Percentiles rank a stretch among this genome's conserved stretches.
phyloP scores from a whole-genome alignment of 2,113 vertebrate species.

The Coreoperca whiteheadi region DNA sequence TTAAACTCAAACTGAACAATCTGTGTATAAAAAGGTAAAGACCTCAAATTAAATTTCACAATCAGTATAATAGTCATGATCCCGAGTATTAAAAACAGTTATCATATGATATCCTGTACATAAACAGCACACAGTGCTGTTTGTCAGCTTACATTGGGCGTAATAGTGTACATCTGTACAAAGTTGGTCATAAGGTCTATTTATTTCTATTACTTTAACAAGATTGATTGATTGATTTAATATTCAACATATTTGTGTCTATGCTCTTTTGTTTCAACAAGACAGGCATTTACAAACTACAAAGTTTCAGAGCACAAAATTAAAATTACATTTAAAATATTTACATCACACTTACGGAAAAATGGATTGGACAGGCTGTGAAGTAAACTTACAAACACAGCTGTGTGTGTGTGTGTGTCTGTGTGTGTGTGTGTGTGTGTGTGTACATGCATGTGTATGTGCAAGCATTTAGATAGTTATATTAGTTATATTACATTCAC shows the following conservation, averaged over 20 bases:
- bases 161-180: slow-evolving; percentile 41
- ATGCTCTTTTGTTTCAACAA: slow-evolving; percentile 43
- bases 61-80: slow-evolving; percentile 16
- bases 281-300: slow-evolving; percentile 52
- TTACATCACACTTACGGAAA: slow-evolving; percentile 50
- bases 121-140: slow-evolving; percentile 52
- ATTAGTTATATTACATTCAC: slow-evolving; percentile 75
- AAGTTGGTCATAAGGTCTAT: slow-evolving; percentile 19
- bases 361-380: slow-evolving; percentile 21
- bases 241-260: slow-evolving; percentile 12
- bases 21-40: slow-evolving; percentile 7
- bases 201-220: slow-evolving; percentile 10
- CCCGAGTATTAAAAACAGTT: slow-evolving; percentile 33
- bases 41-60: slow-evolving; percentile 8
- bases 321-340: slow-evolving; percentile 53
- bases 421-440: slow-evolving; percentile 28
- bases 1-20: slow-evolving; percentile 1
- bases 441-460: slow-evolving; percentile 39
- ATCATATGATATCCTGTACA: slow-evolving; percentile 43
- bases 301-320: slow-evolving; percentile 52
- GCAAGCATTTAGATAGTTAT: slow-evolving; percentile 32
- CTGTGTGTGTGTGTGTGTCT: slow-evolving; percentile 4
- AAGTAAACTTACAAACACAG: background rate
- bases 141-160: slow-evolving; percentile 35
- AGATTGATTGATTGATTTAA: slow-evolving; percentile 23